phyloP scores from a whole-genome alignment of 2,113 vertebrate genomes.

The Xiphophorus maculatus region DNA sequence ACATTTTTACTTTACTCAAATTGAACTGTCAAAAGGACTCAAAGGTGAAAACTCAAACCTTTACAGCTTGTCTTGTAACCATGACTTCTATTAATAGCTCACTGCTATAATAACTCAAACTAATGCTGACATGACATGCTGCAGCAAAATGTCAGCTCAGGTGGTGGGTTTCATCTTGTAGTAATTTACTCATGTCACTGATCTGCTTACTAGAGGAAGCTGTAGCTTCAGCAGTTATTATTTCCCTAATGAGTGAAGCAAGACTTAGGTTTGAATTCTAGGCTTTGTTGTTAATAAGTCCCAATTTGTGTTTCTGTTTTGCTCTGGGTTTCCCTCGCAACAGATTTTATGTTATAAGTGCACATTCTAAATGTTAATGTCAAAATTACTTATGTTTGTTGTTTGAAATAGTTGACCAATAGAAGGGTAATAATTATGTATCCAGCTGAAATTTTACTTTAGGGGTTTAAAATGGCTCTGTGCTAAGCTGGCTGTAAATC shows the following conservation, averaged over 20 bases:
- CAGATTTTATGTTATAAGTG: no score
- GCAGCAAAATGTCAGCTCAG: constrained; percentile 62
- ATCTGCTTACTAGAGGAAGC: constrained; percentile 50
- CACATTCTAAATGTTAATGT: no score
- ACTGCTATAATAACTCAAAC: constrained; percentile 39
- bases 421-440: no score
- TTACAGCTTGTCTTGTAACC: constrained; percentile 48
- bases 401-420: no score
- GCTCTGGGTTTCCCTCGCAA: no score
- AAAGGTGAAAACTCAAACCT: constrained; percentile 15
- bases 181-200: constrained; percentile 62
- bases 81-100: constrained; percentile 67
- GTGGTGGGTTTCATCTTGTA: constrained; percentile 63
- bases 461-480: no score
- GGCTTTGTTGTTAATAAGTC: no score
- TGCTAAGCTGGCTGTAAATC: no score
- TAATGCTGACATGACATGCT: constrained; percentile 36
- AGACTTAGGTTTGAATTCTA: neutral
- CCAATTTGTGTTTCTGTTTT: no score
- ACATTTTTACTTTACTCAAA: neutral
- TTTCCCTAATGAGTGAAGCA: constrained; percentile 33
- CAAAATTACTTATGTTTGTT: no score
- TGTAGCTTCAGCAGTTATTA: constrained; percentile 32
- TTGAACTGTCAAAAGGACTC: neutral
- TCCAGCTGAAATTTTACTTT: no score